Conservation (phyloP, 2,888 invertebrate species). For the Doris montereyensis region DNA sequence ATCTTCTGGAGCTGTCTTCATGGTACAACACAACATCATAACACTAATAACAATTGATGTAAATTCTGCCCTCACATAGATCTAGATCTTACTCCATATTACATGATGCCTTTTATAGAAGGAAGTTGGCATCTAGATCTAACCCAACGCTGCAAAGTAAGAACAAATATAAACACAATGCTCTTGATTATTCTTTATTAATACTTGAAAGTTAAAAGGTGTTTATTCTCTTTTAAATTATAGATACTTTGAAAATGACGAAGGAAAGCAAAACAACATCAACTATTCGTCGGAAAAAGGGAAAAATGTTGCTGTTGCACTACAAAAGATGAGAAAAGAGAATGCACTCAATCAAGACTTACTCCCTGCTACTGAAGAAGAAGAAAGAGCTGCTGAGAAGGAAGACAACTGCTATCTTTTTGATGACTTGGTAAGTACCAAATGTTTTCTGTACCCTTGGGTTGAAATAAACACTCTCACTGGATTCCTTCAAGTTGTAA, state of each 20-base stretch:
- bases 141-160: no score
- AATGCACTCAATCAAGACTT: conserved; percentile 30
- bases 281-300: conserved; percentile 64
- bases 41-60: no score
- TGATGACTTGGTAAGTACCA: conserved; percentile 46
- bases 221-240: not conserved
- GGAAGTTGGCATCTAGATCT: no score
- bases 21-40: no score
- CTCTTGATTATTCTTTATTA: no score
- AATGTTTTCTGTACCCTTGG: not conserved
- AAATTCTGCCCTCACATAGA: no score
- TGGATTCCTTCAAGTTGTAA: not conserved
- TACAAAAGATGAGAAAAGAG: conserved; percentile 41
- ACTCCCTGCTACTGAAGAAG: conserved; percentile 31
- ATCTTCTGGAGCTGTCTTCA: no score
- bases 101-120: no score
- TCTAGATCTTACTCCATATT: no score
- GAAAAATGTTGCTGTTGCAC: conserved; percentile 46
- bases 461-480: conserved; percentile 45
- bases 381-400: conserved; percentile 36
- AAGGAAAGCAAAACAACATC: conserved; percentile 64
- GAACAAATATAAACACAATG: no score
- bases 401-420: conserved; percentile 51
- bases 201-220: no score
- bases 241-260: conserved; percentile 47